Conservation (phyloP, 2,113 vertebrate genomes). For the Hemiprocne comata region DNA sequence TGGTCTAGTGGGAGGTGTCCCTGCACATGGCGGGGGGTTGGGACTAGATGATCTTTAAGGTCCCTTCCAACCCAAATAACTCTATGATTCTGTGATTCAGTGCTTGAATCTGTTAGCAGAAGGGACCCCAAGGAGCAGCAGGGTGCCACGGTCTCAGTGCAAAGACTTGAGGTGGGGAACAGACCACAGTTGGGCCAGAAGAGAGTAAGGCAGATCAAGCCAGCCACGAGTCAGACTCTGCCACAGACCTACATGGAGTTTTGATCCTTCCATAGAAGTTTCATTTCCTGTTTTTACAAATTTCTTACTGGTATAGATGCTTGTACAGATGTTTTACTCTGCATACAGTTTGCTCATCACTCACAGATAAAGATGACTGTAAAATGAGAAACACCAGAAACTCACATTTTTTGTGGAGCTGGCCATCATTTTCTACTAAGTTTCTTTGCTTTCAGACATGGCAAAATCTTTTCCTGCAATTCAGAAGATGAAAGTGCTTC, state of each 20-base stretch:
- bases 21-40: too few species aligned
- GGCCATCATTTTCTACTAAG: neutral
- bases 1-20: too few species aligned
- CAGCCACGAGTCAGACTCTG: neutral
- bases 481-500: neutral
- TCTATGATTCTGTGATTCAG: neutral
- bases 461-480: neutral
- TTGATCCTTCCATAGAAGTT: neutral
- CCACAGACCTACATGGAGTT: neutral
- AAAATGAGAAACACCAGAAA: neutral
- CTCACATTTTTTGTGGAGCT: neutral
- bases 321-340: neutral
- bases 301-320: neutral
- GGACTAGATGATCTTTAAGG: too few species aligned
- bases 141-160: fast-evolving
- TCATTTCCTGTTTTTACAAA: neutral
- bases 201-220: neutral
- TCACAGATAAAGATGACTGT: neutral
- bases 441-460: neutral
- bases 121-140: neutral
- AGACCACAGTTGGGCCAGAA: neutral
- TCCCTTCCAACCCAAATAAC: too few species aligned
- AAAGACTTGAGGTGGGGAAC: neutral
- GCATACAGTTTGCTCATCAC: neutral
- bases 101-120: neutral